These are phyloP conservation scores for Bufo gargarizans DNA, from an alignment of 2,113 vertebrate species.

Conservation along the genomic window DNA sequence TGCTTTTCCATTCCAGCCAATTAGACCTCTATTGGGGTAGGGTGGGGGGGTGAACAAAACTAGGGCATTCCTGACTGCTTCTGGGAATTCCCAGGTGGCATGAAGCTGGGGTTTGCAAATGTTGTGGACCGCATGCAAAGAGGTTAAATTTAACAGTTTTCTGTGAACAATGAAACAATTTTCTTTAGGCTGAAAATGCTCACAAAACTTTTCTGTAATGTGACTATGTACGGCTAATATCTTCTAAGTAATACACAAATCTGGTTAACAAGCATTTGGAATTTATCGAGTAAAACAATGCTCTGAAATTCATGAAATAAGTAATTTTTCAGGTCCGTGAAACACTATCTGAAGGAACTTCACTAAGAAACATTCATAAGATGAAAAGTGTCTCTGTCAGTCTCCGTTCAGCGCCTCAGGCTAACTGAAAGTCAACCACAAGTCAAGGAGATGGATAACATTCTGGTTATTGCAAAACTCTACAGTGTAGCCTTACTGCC, in stretches of 20 bases:
- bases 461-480: background rate
- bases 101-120: no score
- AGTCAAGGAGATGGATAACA: slow-evolving; percentile 11
- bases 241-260: background rate
- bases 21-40: no score
- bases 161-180: background rate
- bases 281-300: background rate
- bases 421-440: background rate
- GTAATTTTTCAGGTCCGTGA: background rate
- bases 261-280: background rate
- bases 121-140: background rate
- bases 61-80: no score
- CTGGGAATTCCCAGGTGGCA: no score
- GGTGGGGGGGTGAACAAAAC: no score
- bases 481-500: background rate
- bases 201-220: background rate
- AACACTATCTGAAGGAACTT: slow-evolving; percentile 5
- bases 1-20: no score
- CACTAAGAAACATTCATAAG: background rate
- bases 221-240: background rate
- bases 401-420: background rate
- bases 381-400: background rate
- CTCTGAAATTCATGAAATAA: background rate
- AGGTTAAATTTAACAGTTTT: background rate
- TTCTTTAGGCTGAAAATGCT: background rate